Evolutionary conservation across 2,888 invertebrate genomes (phyloP).

Genomic region (Diogma glabrata): DNA sequence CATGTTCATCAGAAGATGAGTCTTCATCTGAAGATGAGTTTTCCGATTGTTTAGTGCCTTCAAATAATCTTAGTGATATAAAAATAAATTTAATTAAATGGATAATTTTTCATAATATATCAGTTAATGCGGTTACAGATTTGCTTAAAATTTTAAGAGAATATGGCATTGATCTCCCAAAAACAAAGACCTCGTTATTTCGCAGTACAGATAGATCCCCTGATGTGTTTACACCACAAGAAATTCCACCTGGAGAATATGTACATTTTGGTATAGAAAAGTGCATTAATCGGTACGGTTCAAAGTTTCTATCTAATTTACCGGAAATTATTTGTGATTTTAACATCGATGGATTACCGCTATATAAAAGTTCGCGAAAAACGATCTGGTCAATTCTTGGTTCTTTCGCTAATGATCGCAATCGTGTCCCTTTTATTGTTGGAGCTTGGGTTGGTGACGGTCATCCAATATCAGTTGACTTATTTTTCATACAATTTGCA

Average conservation of each 20-base stretch:
- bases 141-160: not conserved
- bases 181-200: not conserved
- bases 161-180: not conserved
- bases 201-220: not conserved
- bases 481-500: not conserved
- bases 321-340: constrained; percentile 5
- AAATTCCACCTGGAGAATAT: not conserved
- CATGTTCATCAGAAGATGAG: not conserved
- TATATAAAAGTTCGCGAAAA: constrained; percentile 6
- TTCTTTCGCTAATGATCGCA: not conserved
- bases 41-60: not conserved
- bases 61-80: not conserved
- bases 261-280: not conserved
- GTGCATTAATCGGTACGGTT: not conserved
- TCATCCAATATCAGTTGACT: not conserved
- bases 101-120: not conserved
- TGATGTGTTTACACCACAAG: not conserved
- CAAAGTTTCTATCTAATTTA: not conserved
- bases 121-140: not conserved
- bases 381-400: constrained; percentile 3
- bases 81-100: not conserved
- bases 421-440: not conserved
- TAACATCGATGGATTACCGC: too few species aligned
- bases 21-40: not conserved
- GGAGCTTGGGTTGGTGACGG: constrained; percentile 1